These are phyloP conservation scores for Deroptyus accipitrinus DNA, from an alignment of 2,113 vertebrate species.

Conservation along the genomic window DNA sequence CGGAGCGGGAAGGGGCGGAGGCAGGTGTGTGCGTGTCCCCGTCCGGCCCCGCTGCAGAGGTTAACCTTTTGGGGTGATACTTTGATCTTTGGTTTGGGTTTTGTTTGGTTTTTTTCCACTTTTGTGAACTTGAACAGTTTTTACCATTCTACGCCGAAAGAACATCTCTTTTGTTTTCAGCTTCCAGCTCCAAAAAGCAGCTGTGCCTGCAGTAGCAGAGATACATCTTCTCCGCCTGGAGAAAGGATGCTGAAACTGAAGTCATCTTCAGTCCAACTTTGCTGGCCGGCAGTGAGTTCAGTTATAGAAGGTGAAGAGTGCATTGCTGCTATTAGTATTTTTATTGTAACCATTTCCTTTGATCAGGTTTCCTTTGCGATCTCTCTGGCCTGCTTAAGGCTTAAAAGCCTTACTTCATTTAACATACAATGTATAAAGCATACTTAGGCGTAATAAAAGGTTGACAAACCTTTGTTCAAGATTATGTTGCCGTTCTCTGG, in stretches of 20 bases:
- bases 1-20: accelerated
- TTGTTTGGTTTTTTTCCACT: background rate
- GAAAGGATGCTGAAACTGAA: background rate
- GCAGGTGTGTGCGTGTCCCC: background rate
- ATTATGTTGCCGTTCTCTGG: background rate
- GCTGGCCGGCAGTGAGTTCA: background rate
- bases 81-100: background rate
- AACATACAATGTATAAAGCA: background rate
- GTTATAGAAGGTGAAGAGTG: background rate
- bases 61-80: accelerated
- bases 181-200: too few relatives aligned
- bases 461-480: background rate
- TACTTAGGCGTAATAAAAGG: background rate
- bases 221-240: background rate
- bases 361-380: background rate
- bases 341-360: background rate
- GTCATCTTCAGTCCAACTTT: background rate
- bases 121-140: accelerated
- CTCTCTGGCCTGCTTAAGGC: background rate
- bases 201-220: background rate
- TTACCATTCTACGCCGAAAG: background rate
- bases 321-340: background rate
- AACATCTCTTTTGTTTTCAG: background rate
- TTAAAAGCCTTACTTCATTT: background rate
- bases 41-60: accelerated